Evolutionary conservation across 1,140 invertebrate species (phyloP), one percentile per base, ranked within the genome.

Genomic region (Chymomyza costata): DNA sequence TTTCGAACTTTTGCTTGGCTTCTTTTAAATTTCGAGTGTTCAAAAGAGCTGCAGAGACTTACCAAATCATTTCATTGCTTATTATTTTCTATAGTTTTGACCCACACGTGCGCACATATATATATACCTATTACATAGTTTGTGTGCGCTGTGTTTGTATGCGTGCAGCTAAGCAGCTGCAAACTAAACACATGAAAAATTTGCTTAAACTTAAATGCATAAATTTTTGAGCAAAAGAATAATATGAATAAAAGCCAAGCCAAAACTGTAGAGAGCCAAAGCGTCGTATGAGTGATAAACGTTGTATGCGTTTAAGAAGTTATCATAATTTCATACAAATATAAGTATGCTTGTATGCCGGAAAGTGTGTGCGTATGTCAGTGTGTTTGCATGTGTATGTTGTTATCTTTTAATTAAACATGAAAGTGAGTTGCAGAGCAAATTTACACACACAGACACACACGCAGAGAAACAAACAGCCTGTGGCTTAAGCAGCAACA

Each of bases 351-450:
- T 8, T 30, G 8, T 25, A 25, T 5, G 21, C n/a, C 21, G 37
- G 3, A 16, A 8, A 44, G 31, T 31, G 28, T 48, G 3, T 21
- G 38, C 10, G 11, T n/a, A 17, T 15, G 34, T 15, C 7, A 6
- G 13, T 43, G 18, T 34, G 43, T 48, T 37, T 41, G 13, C 40
- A 30, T 57, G 34, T 41, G 17, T 28, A 19, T 30, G 11, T 47
- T 76, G 70, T 76, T 78, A 78, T 78, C 71, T 78, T 78, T 78
- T 78, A 78, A 78, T 78, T 78, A 78, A 78, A 78, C 66, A 78
- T 78, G 73, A 80, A 80, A 67, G 73, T 67, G 68, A 71, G 67
- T 73, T 69, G 52, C 55, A 44, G 48, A 69, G 52, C 55, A 64
- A 57, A 64, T 67, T 73, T 64, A 31, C 60, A 37, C 49, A 70